These are phyloP conservation scores for Callosobruchus maculatus DNA, from an alignment of 2,888 invertebrate genomes.

Conservation along the genomic window DNA sequence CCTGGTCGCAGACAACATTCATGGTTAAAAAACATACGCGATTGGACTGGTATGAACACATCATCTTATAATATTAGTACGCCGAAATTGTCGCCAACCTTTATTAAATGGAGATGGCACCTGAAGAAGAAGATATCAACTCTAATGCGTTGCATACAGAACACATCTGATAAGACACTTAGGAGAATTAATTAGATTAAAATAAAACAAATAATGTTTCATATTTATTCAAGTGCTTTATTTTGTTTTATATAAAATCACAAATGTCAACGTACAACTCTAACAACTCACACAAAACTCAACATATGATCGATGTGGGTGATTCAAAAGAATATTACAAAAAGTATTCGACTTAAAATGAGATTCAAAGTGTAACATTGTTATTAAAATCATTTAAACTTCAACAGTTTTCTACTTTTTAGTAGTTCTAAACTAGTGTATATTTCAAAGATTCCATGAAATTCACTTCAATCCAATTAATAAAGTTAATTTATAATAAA, in stretches of 20 bases:
- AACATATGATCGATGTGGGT: slow-evolving; percentile 29
- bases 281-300: slow-evolving; percentile 48
- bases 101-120: too few relatives aligned
- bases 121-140: too few relatives aligned
- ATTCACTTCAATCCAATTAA: slow-evolving; percentile 29
- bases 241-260: slow-evolving; percentile 46
- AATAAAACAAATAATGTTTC: not conserved
- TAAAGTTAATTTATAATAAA: slow-evolving; percentile 5
- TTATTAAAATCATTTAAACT: slow-evolving; percentile 35
- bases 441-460: slow-evolving; percentile 21
- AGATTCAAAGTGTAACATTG: slow-evolving; percentile 21
- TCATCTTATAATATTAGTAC: too few relatives aligned
- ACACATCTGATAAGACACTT: too few relatives aligned
- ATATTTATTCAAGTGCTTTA: not conserved
- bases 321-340: slow-evolving; percentile 18
- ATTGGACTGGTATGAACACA: too few relatives aligned
- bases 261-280: slow-evolving; percentile 49
- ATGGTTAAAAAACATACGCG: too few relatives aligned
- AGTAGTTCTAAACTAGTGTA: slow-evolving; percentile 19
- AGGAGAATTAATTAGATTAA: too few relatives aligned
- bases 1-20: too few relatives aligned
- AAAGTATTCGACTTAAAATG: slow-evolving; percentile 9
- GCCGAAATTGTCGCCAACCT: too few relatives aligned
- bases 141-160: too few relatives aligned
- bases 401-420: slow-evolving; percentile 30